Base-by-base conservation (phyloP, 1,140 invertebrate species). In the Eumeta japonica region DNA sequence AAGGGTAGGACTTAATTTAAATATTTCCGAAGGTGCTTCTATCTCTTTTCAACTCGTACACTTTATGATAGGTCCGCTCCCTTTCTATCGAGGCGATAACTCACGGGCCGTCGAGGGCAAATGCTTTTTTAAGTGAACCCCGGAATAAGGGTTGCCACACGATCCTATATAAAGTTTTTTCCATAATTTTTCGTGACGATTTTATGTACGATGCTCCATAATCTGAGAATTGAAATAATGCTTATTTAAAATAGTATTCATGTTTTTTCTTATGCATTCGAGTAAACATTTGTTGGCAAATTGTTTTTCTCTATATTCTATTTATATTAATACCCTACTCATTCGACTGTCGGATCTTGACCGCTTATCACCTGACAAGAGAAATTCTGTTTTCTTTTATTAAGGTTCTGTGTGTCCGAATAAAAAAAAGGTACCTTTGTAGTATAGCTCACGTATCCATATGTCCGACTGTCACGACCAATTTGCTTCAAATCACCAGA, bases 51-150 rank as follows among this genome's bases (percentile, higher is more conserved):
- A 19, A 20, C 51, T 14, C 15, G 7, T 0, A 3, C 2, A 1
- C 4, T 14, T 35, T 17, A 31, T 12, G 34, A 12, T 55, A 43
- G n/a, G 28, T n/a, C 28, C 32, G 16, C 63, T 53, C 37, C 53
- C 38, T 37, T 56, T 40, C 32, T n/a, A 14, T 29, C 35, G 35
- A 33, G 29, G 42, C 52, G 58, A 64, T 67, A 67, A 64, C 45
- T 67, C 58, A 63, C 52, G 44, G 39, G 39, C 32, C 43, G 43
- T 45, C 37, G 42, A 39, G 45, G 33, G 54, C 48, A 67, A 62
- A 67, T 62, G 60, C 51, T 41, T 62, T 64, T 67, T 67, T 67
- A 65, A 63, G 62, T 62, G 60, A 58, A 63, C 55, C 50, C 46
- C 37, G n/a, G n/a, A n/a, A n/a, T n/a, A n/a, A n/a, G n/a, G n/a